Conservation (phyloP, 2,888 invertebrate genomes). For the Melinaea menophilus region DNA sequence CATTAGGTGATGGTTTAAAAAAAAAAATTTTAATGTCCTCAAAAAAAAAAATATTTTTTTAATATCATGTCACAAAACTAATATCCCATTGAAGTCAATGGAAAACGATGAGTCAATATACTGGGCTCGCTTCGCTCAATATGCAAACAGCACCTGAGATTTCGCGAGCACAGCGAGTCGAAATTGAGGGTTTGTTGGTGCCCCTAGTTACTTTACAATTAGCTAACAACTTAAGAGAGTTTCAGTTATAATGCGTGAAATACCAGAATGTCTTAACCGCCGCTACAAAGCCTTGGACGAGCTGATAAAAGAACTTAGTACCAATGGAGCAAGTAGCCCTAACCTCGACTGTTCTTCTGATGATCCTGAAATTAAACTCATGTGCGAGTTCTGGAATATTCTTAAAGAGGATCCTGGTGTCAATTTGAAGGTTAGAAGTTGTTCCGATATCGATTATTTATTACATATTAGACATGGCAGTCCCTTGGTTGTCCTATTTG, state of each 20-base stretch:
- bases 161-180: too few relatives aligned
- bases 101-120: too few relatives aligned
- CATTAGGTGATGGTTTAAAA: too few relatives aligned
- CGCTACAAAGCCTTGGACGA: conserved; percentile 55
- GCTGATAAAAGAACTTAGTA: conserved; percentile 48
- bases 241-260: conserved; percentile 43
- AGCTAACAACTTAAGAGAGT: background rate
- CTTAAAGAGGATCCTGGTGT: conserved; percentile 58
- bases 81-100: too few relatives aligned
- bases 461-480: background rate
- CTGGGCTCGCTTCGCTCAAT: too few relatives aligned
- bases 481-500: too few relatives aligned
- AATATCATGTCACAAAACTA: too few relatives aligned
- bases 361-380: conserved; percentile 51
- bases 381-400: conserved; percentile 66
- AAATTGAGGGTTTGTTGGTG: too few relatives aligned
- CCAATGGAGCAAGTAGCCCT: conserved; percentile 20
- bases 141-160: too few relatives aligned
- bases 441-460: background rate
- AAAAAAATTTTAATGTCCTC: too few relatives aligned
- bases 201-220: background rate
- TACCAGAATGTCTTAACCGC: conserved; percentile 55
- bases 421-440: conserved; percentile 46
- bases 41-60: too few relatives aligned
- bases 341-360: conserved; percentile 25